These are phyloP conservation scores for Petromus typicus DNA, from an alignment of 2,113 vertebrate species.

Conservation along the genomic window DNA sequence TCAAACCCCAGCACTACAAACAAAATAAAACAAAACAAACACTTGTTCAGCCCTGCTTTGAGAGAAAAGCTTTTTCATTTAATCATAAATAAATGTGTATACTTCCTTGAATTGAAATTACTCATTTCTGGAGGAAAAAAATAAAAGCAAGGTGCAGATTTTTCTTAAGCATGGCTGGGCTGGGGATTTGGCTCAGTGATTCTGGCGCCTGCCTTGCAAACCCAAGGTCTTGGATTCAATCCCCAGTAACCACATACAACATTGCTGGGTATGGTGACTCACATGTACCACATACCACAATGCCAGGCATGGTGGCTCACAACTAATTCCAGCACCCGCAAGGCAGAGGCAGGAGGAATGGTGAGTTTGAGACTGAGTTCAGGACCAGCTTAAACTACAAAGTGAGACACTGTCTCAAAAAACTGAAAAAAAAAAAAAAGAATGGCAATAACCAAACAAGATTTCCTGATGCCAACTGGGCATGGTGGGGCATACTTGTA, in stretches of 20 bases:
- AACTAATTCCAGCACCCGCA: too few species aligned
- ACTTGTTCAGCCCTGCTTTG: background rate
- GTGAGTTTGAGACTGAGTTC: too few species aligned
- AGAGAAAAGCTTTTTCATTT: background rate
- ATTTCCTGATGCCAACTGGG: background rate
- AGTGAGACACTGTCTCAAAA: too few species aligned
- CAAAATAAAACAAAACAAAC: background rate
- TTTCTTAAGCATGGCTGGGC: background rate
- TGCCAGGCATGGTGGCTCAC: too few species aligned
- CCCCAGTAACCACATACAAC: too few species aligned
- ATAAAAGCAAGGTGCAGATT: background rate
- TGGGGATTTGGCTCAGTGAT: background rate
- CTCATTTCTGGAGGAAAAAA: background rate
- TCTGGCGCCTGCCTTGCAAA: too few species aligned
- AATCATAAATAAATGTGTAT: conserved; percentile 18
- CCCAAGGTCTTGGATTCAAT: too few species aligned
- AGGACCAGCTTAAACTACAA: too few species aligned
- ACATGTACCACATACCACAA: too few species aligned
- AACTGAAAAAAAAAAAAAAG: too few species aligned
- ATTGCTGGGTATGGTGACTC: too few species aligned
- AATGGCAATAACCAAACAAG: background rate
- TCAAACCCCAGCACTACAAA: background rate
- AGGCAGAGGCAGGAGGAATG: too few species aligned
- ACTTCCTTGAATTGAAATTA: conserved; percentile 41
- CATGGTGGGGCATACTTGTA: background rate